Evolutionary conservation across 2,797 vertebrate genomes (phyloP), one percentile per base, ranked within the genome.

Genomic region (Helostoma temminkii): DNA sequence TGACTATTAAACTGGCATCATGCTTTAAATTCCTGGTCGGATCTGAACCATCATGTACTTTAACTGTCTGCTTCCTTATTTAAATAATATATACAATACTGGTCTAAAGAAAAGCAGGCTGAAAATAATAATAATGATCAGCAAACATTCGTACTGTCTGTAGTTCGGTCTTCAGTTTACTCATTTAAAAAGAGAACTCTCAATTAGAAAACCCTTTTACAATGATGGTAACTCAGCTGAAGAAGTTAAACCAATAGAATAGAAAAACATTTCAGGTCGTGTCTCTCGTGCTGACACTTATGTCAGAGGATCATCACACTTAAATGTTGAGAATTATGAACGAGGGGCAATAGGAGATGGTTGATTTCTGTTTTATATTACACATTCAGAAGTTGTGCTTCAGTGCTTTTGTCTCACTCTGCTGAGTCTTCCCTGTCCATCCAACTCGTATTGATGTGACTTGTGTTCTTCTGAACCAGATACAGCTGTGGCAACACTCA

Each of bases 401-500:
- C 30, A 12, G 43, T 69, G 76, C 85, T 74, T 68, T 64, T 53
- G 18, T 64, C 42, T 32, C 43, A 55, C 55, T 76, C 48, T 55
- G 65, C 70, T 52, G 64, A 36, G 64, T 71, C 62, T 71, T 64
- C 70, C 66, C 67, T 46, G 73, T 42, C 26, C 39, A 19, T 62
- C 67, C 75, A 78, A 43, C 66, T 69, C 39, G 32, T 45, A 66
- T 81, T 68, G 58, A 87, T 87, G 81, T 80, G 81, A 81, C 61
- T 74, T 56, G 73, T 87, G 84, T 88, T 88, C 34, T 57, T 65
- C 72, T 57, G 77, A 88, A 85, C 54, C 82, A 77, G 56, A 82
- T 69, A 65, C 90, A 91, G 90, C 89, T 91, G 90, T 89, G 76
- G 81, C 81, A 91, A 91, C 88, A 90, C 76, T 71, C 43, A 16